phyloP scores from a whole-genome alignment of 1,140 invertebrate genomes.

The Trissolcus basalis region DNA sequence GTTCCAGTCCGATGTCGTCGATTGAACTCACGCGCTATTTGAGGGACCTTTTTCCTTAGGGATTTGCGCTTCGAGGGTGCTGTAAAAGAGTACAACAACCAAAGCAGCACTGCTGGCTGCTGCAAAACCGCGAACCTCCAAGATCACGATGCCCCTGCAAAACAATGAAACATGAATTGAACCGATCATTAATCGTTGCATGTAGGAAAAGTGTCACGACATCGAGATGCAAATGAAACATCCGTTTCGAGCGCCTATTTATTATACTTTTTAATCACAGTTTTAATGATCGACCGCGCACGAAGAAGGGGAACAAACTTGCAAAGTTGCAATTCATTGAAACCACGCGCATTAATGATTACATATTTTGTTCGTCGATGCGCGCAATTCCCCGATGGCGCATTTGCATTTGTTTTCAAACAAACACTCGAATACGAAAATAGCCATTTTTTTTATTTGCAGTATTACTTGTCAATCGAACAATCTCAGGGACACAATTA shows the following conservation, averaged over 20 bases:
- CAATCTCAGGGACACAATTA: too few species aligned
- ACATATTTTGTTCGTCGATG: neutral
- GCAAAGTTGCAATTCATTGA: slow-evolving; percentile 60
- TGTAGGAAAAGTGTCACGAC: slow-evolving; percentile 32
- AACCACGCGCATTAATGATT: slow-evolving; percentile 40
- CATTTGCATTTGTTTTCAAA: too few species aligned
- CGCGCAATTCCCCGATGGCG: too few species aligned
- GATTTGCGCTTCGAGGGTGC: slow-evolving; percentile 66
- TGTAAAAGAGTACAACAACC: slow-evolving; percentile 67
- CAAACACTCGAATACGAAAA: too few species aligned
- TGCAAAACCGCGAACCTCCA: slow-evolving; percentile 69
- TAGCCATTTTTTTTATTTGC: too few species aligned
- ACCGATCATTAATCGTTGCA: neutral
- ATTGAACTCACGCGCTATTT: slow-evolving; percentile 58
- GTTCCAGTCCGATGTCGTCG: too few species aligned
- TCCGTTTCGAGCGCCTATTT: slow-evolving; percentile 36
- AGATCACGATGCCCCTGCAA: slow-evolving; percentile 66
- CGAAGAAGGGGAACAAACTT: slow-evolving; percentile 56
- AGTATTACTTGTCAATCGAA: too few species aligned
- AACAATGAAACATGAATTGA: slow-evolving; percentile 8
- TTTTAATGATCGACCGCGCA: slow-evolving; percentile 36
- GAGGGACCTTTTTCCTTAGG: slow-evolving; percentile 59
- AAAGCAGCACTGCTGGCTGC: slow-evolving; percentile 74
- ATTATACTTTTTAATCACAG: slow-evolving; percentile 58
- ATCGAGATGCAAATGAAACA: slow-evolving; percentile 55